Base-by-base conservation (phyloP, 2,113 vertebrate genomes). In the Pteropus alecto region DNA sequence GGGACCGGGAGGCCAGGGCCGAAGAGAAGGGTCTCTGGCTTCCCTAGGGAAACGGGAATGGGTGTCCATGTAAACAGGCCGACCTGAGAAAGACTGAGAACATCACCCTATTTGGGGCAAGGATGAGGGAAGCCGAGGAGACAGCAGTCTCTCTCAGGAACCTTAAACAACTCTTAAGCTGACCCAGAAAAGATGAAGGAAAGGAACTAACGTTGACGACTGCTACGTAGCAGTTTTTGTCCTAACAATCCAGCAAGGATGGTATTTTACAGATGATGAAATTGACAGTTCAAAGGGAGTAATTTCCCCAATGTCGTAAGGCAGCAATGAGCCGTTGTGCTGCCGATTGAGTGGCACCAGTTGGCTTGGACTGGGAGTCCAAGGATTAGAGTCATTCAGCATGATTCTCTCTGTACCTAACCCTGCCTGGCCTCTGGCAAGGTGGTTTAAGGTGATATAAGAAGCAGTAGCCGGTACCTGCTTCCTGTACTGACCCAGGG, bases 341-440 rank as follows among this genome's bases (percentile, higher is more conserved):
- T 90, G 43, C 56, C 21, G 0, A 2, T 0, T 11, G 61, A 68
- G 28, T 4, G 21, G 10, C 6, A 10, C 28, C 2, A 0, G 35
- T 28, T 28, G 65, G 9, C 30, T 79, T 77, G 26, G 87, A 22
- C 7, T 8, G 19, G 33, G 77, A 33, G 5, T 24, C 35, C 46
- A 3, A 76, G 86, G 18, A 8, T 81, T 35, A 14, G 46, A 54
- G 58, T 24, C 10, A 51, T 26, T 24, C 51, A n/a, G 33, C 28
- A 0, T 6, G 7, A 2, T n/a, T 77, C 26, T 41, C 67, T 61
- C 19, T 7, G 3, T 26, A 7, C 28, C 84, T 15, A 0, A 33
- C 12, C 2, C 61, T 0, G 67, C 48, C 58, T 30, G 51, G 76
- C 33, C 18, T 4, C 21, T 1, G 46, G 18, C 51, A 51, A n/a